Evolutionary conservation across 2,113 vertebrate species (phyloP).

Genomic region (Ictalurus punctatus): DNA sequence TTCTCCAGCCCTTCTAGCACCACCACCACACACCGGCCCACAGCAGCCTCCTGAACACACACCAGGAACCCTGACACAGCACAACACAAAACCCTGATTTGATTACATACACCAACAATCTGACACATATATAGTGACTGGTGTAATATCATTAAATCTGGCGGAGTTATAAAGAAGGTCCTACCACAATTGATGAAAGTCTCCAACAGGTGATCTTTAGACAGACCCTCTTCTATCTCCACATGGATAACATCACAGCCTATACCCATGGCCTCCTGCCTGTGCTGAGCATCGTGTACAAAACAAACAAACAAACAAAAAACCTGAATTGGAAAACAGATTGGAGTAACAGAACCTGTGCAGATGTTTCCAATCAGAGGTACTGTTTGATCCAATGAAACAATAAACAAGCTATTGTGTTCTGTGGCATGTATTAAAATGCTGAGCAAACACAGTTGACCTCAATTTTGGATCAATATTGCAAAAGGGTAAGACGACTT

Average conservation of each 20-base stretch:
- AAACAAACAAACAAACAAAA: slow-evolving; percentile 12
- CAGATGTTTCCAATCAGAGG: background rate
- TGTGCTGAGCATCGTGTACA: slow-evolving; percentile 73
- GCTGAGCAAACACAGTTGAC: background rate
- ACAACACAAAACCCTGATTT: background rate
- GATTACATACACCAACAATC: background rate
- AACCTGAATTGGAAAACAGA: background rate
- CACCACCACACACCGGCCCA: slow-evolving; percentile 78
- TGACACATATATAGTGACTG: background rate
- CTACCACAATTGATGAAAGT: slow-evolving; percentile 88
- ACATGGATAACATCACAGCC: slow-evolving; percentile 85
- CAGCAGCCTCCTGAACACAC: slow-evolving; percentile 71
- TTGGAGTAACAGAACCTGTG: background rate
- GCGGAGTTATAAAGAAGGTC: slow-evolving; percentile 31
- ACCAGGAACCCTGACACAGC: slow-evolving; percentile 82
- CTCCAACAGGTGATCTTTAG: slow-evolving; percentile 88
- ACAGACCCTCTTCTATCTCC: slow-evolving; percentile 82
- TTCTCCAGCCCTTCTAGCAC: slow-evolving; percentile 88
- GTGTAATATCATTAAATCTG: background rate
- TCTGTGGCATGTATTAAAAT: background rate
- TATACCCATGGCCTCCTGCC: slow-evolving; percentile 80
- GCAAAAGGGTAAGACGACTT: background rate
- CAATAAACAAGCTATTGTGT: background rate
- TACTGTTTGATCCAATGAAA: background rate
- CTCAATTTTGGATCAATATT: background rate